Percentiles rank a stretch among this genome's conserved stretches.
These are phyloP conservation scores for Drosophila parvula DNA, from an alignment of 1,140 invertebrate genomes.

Conservation along the genomic window DNA sequence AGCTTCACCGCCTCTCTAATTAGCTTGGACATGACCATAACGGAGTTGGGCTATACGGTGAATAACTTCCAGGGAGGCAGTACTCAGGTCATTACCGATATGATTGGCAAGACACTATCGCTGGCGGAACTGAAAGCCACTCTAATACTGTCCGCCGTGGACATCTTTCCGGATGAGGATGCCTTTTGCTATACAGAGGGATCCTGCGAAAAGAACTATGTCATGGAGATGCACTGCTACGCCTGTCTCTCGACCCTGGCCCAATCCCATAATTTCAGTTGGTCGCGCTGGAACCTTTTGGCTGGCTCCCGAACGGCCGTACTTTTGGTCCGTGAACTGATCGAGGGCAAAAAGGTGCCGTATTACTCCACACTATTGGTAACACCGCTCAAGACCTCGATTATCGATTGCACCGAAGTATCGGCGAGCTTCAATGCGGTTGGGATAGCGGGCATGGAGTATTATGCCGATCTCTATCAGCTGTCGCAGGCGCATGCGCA, in stretches of 20 bases:
- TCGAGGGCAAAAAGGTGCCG: constrained; percentile 86
- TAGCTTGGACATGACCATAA: constrained; percentile 88
- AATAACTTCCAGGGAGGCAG: constrained; percentile 81
- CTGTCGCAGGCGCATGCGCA: constrained; percentile 84
- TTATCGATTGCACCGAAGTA: constrained; percentile 89
- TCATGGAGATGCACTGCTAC: constrained; percentile 92
- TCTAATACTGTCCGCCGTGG: constrained; percentile 87
- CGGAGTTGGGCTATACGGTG: constrained; percentile 84
- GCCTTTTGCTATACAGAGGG: constrained; percentile 92
- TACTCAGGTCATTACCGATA: constrained; percentile 69
- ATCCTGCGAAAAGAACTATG: constrained; percentile 88
- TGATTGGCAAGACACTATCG: constrained; percentile 77
- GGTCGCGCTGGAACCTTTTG: constrained; percentile 94
- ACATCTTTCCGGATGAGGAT: constrained; percentile 95
- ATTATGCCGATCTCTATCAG: constrained; percentile 89
- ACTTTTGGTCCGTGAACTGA: constrained; percentile 89
- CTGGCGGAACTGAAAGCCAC: constrained; percentile 72
- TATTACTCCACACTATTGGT: constrained; percentile 87
- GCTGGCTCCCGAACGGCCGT: constrained; percentile 88
- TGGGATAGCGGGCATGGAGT: constrained; percentile 86
- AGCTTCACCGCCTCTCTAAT: constrained; percentile 89
- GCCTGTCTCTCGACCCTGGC: constrained; percentile 92
- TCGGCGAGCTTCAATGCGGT: constrained; percentile 87
- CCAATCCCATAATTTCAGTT: constrained; percentile 92
- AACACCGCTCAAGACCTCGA: constrained; percentile 86